Conservation (phyloP, 2,888 invertebrate species). For the Drosophila monieri region DNA sequence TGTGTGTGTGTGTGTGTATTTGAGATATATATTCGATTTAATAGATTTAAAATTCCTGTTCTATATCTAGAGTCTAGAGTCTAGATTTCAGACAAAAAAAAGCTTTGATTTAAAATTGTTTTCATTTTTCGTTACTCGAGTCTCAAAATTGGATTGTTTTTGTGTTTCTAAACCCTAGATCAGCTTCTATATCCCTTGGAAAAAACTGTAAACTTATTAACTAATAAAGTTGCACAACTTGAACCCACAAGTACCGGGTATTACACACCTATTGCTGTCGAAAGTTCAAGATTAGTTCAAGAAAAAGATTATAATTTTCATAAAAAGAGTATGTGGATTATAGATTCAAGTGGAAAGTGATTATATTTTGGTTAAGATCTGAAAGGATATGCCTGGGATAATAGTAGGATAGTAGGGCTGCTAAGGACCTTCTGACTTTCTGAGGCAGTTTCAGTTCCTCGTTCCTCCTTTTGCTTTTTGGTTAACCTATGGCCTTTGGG, state of each 20-base stretch:
- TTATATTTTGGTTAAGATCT: neutral
- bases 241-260: neutral
- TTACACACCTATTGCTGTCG: neutral
- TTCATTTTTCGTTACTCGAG: conserved; percentile 9
- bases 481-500: conserved; percentile 28
- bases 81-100: too few relatives aligned
- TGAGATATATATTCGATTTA: conserved; percentile 10
- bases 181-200: conserved; percentile 6
- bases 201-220: neutral
- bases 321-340: neutral
- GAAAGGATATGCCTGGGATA: conserved; percentile 11
- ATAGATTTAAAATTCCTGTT: conserved; percentile 36
- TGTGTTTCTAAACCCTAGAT: conserved; percentile 5
- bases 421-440: conserved; percentile 12
- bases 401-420: conserved; percentile 2
- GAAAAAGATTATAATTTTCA: neutral
- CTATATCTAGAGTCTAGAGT: conserved; percentile 26
- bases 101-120: conserved; percentile 33
- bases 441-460: conserved; percentile 41
- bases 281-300: neutral
- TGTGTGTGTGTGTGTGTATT: conserved; percentile 2
- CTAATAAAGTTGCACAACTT: neutral
- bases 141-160: conserved; percentile 45
- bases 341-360: neutral
- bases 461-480: conserved; percentile 40